Evolutionary conservation across 2,797 vertebrate genomes (phyloP).

Genomic region (Platalea minor): DNA sequence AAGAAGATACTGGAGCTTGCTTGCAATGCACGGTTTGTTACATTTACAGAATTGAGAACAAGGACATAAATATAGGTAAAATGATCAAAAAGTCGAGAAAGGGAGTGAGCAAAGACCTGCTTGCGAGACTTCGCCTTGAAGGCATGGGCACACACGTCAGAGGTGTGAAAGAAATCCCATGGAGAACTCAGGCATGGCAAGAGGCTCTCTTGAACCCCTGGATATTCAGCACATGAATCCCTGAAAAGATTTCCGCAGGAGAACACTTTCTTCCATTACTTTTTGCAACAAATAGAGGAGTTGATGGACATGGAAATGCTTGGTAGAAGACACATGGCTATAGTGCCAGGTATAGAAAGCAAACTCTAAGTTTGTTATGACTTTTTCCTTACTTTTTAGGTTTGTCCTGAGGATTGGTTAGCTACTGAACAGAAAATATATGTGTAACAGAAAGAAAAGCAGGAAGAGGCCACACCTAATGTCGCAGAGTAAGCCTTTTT

Average conservation of each 20-base stretch:
- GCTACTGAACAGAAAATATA: not conserved
- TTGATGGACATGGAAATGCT: not conserved
- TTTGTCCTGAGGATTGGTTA: not conserved
- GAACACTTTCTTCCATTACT: not conserved
- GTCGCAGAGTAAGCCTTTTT: not conserved
- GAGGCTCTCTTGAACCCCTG: not conserved
- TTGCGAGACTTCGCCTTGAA: not conserved
- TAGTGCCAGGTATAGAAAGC: not conserved
- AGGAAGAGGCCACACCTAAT: not conserved
- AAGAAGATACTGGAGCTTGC: not conserved
- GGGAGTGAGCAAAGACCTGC: not conserved
- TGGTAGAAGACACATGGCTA: not conserved
- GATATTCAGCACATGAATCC: not conserved
- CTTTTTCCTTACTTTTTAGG: not conserved
- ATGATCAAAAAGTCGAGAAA: not conserved
- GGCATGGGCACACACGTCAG: accelerated
- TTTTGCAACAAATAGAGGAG: not conserved
- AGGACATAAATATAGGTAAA: not conserved
- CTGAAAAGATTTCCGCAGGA: not conserved
- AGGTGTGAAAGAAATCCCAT: not conserved
- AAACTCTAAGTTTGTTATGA: not conserved
- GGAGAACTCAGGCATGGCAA: not conserved
- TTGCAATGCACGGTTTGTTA: not conserved
- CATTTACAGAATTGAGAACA: not conserved
- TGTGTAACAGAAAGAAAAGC: not conserved